Conservation (phyloP, 2,797 vertebrate genomes). For the Manis crassicaudata region DNA sequence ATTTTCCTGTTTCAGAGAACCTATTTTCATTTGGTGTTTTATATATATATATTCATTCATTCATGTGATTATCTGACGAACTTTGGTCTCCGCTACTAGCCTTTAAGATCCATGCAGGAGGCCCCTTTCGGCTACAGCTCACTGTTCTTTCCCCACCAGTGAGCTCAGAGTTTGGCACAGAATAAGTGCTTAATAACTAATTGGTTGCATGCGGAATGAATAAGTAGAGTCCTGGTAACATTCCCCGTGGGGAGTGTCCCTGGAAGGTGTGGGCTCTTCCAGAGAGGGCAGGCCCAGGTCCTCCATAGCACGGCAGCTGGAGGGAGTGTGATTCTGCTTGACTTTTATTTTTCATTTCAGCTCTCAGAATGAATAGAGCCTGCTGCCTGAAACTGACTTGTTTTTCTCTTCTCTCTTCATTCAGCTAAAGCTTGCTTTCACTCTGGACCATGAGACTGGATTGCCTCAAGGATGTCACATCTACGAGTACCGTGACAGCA, state of each 20-base stretch:
- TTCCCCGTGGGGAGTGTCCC: background rate
- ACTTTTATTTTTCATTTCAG: constrained; percentile 43
- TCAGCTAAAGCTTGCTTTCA: constrained; percentile 96
- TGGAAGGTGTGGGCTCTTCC: constrained; percentile 73
- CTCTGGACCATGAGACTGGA: constrained; percentile 93
- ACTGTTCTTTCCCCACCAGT: background rate
- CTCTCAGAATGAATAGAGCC: constrained; percentile 28
- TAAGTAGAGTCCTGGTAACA: background rate
- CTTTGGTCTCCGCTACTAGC: background rate
- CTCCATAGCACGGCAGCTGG: constrained; percentile 64
- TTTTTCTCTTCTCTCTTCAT: constrained; percentile 51
- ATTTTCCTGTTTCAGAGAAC: background rate
- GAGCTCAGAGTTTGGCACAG: background rate
- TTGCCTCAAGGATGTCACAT: constrained; percentile 97
- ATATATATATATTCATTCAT: background rate
- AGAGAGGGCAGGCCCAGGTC: constrained; percentile 63
- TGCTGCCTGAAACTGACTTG: constrained; percentile 64
- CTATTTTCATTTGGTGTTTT: background rate
- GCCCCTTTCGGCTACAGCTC: background rate
- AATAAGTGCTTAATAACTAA: constrained; percentile 33
- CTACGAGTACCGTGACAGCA: constrained; percentile 97
- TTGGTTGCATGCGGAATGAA: background rate
- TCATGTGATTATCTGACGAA: background rate
- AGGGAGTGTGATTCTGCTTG: constrained; percentile 59
- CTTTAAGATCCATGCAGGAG: background rate